Evolutionary conservation across 2,797 vertebrate genomes (phyloP).

Genomic region (Pitangus sulphuratus): DNA sequence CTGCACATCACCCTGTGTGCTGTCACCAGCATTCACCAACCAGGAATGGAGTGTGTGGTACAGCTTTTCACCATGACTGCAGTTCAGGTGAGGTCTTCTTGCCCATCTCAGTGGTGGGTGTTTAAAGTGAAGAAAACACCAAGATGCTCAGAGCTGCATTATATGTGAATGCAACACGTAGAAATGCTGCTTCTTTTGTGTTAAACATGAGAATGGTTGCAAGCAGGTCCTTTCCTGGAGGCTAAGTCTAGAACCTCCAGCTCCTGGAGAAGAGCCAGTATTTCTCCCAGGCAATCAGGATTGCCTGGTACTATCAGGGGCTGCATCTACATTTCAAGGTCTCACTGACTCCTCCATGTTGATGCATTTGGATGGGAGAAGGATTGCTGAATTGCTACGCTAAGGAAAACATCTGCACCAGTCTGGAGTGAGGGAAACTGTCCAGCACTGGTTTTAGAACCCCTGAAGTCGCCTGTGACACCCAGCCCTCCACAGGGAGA

Average conservation of each 20-base stretch:
- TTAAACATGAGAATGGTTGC: not conserved
- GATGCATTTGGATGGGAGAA: not conserved
- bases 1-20: not conserved
- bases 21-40: not conserved
- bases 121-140: not conserved
- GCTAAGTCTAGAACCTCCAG: not conserved
- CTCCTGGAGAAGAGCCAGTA: not conserved
- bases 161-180: rapidly evolving
- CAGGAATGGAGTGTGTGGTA: rapidly evolving
- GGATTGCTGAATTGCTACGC: rapidly evolving
- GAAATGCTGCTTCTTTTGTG: not conserved
- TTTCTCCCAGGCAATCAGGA: not conserved
- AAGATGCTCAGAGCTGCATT: not conserved
- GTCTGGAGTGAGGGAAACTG: not conserved
- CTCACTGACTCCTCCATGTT: rapidly evolving
- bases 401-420: not conserved
- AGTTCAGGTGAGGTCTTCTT: not conserved
- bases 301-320: not conserved
- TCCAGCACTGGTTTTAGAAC: not conserved
- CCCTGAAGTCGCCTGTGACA: not conserved
- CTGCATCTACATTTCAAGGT: not conserved
- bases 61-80: not conserved
- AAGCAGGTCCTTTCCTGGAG: not conserved
- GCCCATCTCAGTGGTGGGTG: too few relatives aligned
- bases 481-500: not conserved